Conservation (phyloP, 2,888 invertebrate species). For the Odontocolon sp. region DNA sequence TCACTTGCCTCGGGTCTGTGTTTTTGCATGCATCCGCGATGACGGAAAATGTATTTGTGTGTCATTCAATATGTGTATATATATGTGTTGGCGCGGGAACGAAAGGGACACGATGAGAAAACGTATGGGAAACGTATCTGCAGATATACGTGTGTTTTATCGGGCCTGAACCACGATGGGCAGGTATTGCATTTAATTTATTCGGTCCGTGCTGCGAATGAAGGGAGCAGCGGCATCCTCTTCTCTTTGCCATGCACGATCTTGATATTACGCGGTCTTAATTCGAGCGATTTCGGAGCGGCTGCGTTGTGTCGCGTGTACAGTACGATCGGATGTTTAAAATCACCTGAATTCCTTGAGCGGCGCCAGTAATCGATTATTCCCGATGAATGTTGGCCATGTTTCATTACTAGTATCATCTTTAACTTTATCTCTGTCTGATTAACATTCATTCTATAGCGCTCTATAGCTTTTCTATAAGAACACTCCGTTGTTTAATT, state of each 20-base stretch:
- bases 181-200: slow-evolving; percentile 72
- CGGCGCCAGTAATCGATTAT: slow-evolving; percentile 25
- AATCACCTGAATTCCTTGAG: slow-evolving; percentile 24
- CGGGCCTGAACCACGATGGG: slow-evolving; percentile 73
- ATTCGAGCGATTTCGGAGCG: slow-evolving; percentile 65
- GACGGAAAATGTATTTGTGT: slow-evolving; percentile 46
- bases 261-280: slow-evolving; percentile 68
- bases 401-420: background rate
- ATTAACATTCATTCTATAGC: too few relatives aligned
- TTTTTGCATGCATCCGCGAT: slow-evolving; percentile 58
- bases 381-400: background rate
- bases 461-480: too few relatives aligned
- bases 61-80: slow-evolving; percentile 8
- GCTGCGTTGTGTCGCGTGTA: slow-evolving; percentile 40
- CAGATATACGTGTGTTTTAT: slow-evolving; percentile 70
- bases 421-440: background rate
- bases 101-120: slow-evolving; percentile 32
- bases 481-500: too few relatives aligned
- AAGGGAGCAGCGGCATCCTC: slow-evolving; percentile 27
- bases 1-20: slow-evolving; percentile 41
- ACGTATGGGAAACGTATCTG: slow-evolving; percentile 17
- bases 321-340: slow-evolving; percentile 40
- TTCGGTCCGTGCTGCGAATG: slow-evolving; percentile 68
- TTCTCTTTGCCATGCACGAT: slow-evolving; percentile 35
- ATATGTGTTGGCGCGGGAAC: slow-evolving; percentile 30